phyloP scores from a whole-genome alignment of 2,888 invertebrate species.

The Pimpla rufipes region DNA sequence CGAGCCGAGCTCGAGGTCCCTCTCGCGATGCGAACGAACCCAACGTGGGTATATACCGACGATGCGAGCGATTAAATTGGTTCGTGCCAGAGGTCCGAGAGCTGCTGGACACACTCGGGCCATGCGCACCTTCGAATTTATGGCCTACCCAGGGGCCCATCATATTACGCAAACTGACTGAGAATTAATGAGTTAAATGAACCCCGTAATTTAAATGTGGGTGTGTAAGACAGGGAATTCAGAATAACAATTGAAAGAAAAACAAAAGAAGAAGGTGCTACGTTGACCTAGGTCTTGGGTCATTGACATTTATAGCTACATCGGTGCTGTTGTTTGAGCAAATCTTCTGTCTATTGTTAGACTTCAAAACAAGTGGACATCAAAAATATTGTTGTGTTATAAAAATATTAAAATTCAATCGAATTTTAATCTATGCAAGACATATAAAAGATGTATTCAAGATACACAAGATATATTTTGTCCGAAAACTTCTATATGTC shows the following conservation, averaged over 20 bases:
- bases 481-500: too few relatives aligned
- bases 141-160: constrained; percentile 16
- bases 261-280: not conserved
- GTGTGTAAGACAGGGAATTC: constrained; percentile 3
- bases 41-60: constrained; percentile 1
- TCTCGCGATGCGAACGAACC: constrained; percentile 10
- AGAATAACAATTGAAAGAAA: constrained; percentile 12
- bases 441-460: too few relatives aligned
- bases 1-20: constrained; percentile 59
- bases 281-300: constrained; percentile 44
- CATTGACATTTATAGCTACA: not conserved
- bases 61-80: constrained; percentile 44
- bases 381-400: too few relatives aligned
- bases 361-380: too few relatives aligned
- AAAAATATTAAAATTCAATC: too few relatives aligned
- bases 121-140: constrained; percentile 49
- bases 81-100: constrained; percentile 12
- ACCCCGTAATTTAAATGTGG: constrained; percentile 27
- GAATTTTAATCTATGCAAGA: too few relatives aligned
- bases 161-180: constrained; percentile 48
- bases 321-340: not conserved
- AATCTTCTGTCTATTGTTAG: not conserved
- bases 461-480: too few relatives aligned
- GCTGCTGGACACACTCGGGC: constrained; percentile 16
- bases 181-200: constrained; percentile 41